These are phyloP conservation scores for Ctenomys sociabilis DNA, from an alignment of 2,113 vertebrate genomes.

Conservation along the genomic window DNA sequence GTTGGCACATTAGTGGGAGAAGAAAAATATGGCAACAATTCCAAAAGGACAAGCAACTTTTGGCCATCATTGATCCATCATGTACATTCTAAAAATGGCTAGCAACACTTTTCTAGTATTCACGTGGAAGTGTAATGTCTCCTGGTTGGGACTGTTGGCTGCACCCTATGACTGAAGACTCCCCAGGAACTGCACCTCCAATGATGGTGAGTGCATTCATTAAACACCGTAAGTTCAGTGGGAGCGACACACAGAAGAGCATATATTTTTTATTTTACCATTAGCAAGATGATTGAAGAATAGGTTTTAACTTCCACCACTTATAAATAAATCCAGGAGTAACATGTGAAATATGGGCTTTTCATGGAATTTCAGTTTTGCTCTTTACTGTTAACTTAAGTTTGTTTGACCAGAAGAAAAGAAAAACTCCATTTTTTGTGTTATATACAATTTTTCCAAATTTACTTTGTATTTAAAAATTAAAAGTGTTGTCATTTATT, in stretches of 20 bases:
- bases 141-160: slow-evolving; percentile 89
- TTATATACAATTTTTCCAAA: not conserved
- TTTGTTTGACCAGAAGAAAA: not conserved
- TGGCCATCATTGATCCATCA: slow-evolving; percentile 96
- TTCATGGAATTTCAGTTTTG: not conserved
- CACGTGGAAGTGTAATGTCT: slow-evolving; percentile 97
- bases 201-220: not conserved
- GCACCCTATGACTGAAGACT: not conserved
- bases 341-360: not conserved
- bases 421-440: not conserved
- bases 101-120: slow-evolving; percentile 93
- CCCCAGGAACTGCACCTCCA: not conserved
- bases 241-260: not conserved
- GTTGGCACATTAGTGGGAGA: slow-evolving; percentile 90
- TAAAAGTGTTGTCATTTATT: not conserved
- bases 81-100: slow-evolving; percentile 95
- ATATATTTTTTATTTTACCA: not conserved
- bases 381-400: not conserved
- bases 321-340: not conserved
- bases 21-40: slow-evolving; percentile 98
- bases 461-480: not conserved
- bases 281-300: not conserved
- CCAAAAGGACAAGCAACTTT: slow-evolving; percentile 96
- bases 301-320: not conserved
- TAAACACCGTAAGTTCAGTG: not conserved